Evolutionary conservation across 30 jellyfish, hydroid and myxozoan genomes (phyloP).

Genomic region (Pseudorhiza aurosa): DNA sequence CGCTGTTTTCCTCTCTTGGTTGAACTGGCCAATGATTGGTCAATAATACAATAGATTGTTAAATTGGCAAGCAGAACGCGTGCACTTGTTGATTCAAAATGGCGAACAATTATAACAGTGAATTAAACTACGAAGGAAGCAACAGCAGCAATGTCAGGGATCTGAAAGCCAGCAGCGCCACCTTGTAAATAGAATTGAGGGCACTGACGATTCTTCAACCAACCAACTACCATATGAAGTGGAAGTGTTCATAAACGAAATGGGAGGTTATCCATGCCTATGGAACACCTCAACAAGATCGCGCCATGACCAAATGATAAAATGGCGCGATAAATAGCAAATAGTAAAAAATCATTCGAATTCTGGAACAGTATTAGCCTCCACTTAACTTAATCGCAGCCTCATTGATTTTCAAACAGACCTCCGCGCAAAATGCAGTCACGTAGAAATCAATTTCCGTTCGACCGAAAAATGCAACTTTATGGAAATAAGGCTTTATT

Average conservation of each 20-base stretch:
- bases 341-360: too few relatives aligned
- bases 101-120: not conserved
- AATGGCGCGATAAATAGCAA: too few relatives aligned
- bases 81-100: not conserved
- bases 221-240: conserved; percentile 2
- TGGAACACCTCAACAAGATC: conserved; percentile 42
- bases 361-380: too few relatives aligned
- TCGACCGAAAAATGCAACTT: too few relatives aligned
- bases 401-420: too few relatives aligned
- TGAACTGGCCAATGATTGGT: not conserved
- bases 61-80: not conserved
- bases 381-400: too few relatives aligned
- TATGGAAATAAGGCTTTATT: too few relatives aligned
- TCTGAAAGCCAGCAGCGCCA: not conserved
- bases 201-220: not conserved
- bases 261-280: conserved; percentile 32
- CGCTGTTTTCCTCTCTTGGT: not conserved
- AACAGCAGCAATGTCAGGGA: not conserved
- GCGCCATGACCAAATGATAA: conserved; percentile 36
- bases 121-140: not conserved
- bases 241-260: conserved; percentile 12
- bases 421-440: too few relatives aligned
- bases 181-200: not conserved
- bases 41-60: not conserved
- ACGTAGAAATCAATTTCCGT: too few relatives aligned